Evolutionary conservation across 2,888 invertebrate species (phyloP), one percentile per base, ranked within the genome.

Genomic region (Dolichomitus sp.): DNA sequence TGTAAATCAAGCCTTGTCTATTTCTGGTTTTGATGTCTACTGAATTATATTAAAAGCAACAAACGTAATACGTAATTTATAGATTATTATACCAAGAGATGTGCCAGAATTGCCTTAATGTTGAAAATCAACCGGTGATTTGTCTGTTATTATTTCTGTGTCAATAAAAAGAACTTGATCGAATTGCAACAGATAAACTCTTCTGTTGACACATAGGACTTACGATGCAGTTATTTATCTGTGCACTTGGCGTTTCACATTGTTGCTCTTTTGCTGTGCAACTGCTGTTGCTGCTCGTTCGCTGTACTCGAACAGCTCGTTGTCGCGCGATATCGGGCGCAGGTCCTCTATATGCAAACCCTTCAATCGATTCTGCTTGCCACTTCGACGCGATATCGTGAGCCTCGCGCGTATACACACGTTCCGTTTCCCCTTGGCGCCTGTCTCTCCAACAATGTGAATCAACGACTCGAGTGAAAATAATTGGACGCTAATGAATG

Each of bases 401-500:
- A n/a, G 27, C 12, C 42, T 6, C n/a, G 27, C 9, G 33, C 50
- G 45, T 45, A 57, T 63, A 37, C 45, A 17, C 9, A 14, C 63
- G 37, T 48, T 7, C 17, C 70, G 23, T 75, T 50, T 50, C 48
- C 57, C 50, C 70, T 69, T 23, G 40, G 65, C 48, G 17, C 19
- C n/a, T 48, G 14, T 65, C 57, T 48, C 42, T 50, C 30, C 40
- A 59, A 75, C 70, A 82, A 65, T 79, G 50, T 63, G 73, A 79
- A 84, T 84, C 89, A 86, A 85, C 88, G 85, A 87, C 76, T 79
- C 83, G 89, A 86, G 86, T 79, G 84, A 90, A 91, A 91, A 91
- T 92, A 92, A 92, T 92, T 92, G 90, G 90, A 88, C 85, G 85
- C 86, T 91, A 90, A 92, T 91, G 88, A 92, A 91, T 85, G 87